Base-by-base conservation (phyloP, 2,113 vertebrate genomes). In the Saccopteryx bilineata region DNA sequence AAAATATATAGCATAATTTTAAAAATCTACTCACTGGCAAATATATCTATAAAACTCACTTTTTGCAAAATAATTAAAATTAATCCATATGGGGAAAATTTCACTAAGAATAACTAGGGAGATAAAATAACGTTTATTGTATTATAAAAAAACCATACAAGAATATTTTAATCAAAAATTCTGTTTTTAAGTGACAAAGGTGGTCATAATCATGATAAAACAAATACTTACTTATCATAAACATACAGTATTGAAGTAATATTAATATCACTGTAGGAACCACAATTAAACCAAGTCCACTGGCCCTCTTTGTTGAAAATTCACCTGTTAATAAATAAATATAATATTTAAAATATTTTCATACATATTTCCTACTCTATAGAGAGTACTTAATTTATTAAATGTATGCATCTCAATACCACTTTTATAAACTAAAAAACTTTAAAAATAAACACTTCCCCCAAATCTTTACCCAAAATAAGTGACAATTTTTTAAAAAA, bases 271-370 rank as follows among this genome's bases (percentile, higher is more conserved):
- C 68, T 80, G 96, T 84, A 94, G 98, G 98, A 63, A 98, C 48
- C 80, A 98, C 96, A 95, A 97, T 94, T 72, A 99, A 97, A 81
- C 98, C 98, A 97, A 99, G 97, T 68, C 98, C 98, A 90, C 87
- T 56, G 71, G 96, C 95, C 96, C 91, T 98, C 90, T 94, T 82
- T 87, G 74, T 17, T 85, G 86, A 91, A 93, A 97, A 98, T 94
- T 97, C 98, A 97, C 93, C 98, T 98, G 97, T 96, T 96, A 97
- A 95, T 17, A 96, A 83, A 94, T 24, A 84, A 84, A 92, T 76
- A 63, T 21, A 76, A 39, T 10, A 89, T 86, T 95, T 75, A 91
- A 92, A 89, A 54, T 84, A 72, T 84, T 86, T 93, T 91, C 46
- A 39, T 74, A 26, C 1, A 31, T 46, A 83, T 23, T 75, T 94